phyloP scores from a whole-genome alignment of 2,888 invertebrate genomes.

The Nipponacmea schrenckii region DNA sequence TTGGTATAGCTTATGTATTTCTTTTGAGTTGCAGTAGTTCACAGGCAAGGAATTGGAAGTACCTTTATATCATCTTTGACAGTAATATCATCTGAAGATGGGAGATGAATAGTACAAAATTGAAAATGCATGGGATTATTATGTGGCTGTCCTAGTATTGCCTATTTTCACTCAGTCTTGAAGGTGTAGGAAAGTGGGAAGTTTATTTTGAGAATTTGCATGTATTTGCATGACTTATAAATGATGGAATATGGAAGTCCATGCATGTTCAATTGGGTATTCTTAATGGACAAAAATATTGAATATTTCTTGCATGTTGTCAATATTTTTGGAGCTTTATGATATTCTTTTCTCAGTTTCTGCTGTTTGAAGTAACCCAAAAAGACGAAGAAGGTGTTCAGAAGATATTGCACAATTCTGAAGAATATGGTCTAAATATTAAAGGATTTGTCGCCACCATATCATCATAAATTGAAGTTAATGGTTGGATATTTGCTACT shows the following conservation, averaged over 20 bases:
- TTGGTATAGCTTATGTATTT: too few relatives aligned
- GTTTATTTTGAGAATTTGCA: too few relatives aligned
- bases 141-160: too few relatives aligned
- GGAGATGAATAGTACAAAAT: too few relatives aligned
- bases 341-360: conserved; percentile 46
- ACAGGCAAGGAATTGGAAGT: too few relatives aligned
- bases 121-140: too few relatives aligned
- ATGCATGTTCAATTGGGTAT: not conserved
- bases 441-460: conserved; percentile 43
- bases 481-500: not conserved
- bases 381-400: conserved; percentile 41
- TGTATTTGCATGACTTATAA: not conserved
- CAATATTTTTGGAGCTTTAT: not conserved
- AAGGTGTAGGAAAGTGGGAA: too few relatives aligned
- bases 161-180: too few relatives aligned
- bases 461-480: conserved; percentile 6
- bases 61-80: too few relatives aligned
- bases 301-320: not conserved
- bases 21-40: too few relatives aligned
- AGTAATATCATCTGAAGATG: too few relatives aligned
- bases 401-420: conserved; percentile 43
- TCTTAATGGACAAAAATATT: not conserved
- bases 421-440: conserved; percentile 47
- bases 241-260: not conserved
- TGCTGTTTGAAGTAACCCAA: conserved; percentile 52